A percentile compares a stretch with the other conserved stretches of the same genome.
These are phyloP conservation scores for Mermis nigrescens DNA, from an alignment of 2,888 invertebrate species.

Conservation along the genomic window DNA sequence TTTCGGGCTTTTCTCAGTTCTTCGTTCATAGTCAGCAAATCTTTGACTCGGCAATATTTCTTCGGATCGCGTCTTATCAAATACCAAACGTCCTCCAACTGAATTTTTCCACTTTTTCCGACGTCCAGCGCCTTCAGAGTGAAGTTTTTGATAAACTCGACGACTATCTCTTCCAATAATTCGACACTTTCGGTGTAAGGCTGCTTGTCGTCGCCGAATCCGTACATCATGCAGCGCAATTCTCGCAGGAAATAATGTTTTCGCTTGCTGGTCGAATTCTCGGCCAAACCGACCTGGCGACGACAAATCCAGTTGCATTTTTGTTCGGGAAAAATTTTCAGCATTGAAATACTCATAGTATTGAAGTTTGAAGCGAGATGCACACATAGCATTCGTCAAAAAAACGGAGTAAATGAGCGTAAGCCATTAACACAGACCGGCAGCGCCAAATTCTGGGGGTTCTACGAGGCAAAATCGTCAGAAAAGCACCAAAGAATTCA, in stretches of 20 bases:
- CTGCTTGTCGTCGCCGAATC: conserved; percentile 95
- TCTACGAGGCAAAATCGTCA: too few species aligned
- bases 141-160: conserved; percentile 56
- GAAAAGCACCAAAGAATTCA: too few species aligned
- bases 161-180: conserved; percentile 82
- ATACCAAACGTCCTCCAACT: conserved; percentile 92
- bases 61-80: conserved; percentile 81
- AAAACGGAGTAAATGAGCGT: too few species aligned
- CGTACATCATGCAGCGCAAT: conserved; percentile 93
- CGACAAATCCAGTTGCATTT: too few species aligned
- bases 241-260: conserved; percentile 18
- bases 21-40: conserved; percentile 90
- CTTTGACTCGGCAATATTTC: conserved; percentile 78
- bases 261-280: conserved; percentile 1
- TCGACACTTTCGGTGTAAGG: conserved; percentile 97
- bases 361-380: too few species aligned
- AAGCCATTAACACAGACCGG: too few species aligned
- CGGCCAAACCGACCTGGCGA: too few species aligned
- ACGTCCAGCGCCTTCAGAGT: conserved; percentile 62
- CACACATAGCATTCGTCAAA: too few species aligned
- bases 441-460: too few species aligned
- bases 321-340: too few species aligned
- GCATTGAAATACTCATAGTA: too few species aligned
- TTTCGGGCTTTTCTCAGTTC: conserved; percentile 93
- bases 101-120: conserved; percentile 62